Evolutionary conservation across 2,797 vertebrate species (phyloP), one percentile per base, ranked within the genome.

Genomic region (Falco naumanni): DNA sequence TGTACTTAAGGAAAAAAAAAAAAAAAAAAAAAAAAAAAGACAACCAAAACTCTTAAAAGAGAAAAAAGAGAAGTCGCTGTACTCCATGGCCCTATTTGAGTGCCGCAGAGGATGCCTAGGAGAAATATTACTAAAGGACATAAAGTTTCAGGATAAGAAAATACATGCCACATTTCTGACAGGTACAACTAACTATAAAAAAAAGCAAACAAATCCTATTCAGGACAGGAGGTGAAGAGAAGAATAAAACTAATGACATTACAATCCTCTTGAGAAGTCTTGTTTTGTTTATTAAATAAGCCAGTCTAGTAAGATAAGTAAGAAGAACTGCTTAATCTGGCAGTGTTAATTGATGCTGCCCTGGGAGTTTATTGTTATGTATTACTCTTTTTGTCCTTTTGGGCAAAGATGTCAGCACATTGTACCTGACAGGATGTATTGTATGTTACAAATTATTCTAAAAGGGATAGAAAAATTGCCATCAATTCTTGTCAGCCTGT

Each of bases 281-380:
- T 80, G 72, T 91, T 96, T 85, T 96, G 82, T 96, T 94, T 89
- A 87, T 93, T 95, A 96, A 97, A 96, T 93, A 85, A 90, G 87
- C 43, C 43, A 66, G 24, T 45, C 45, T 39, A 61, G 64, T 83
- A 80, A 93, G 94, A 75, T 95, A 94, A 94, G 86, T 92, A 89
- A 89, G 84, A 96, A 93, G 87, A 95, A 95, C 53, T 95, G 91
- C 96, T 93, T 96, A 96, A 88, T 89, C 78, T 96, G 84, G 64
- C 81, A 83, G 37, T 93, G 71, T 92, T 96, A 96, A 95, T 89
- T 96, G 90, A 93, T 96, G 84, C 84, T 95, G 78, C 89, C 86
- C 88, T 80, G 77, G 75, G 94, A 90, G 50, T 94, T 94, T 92
- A 87, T 95, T 86, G 71, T 92, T 90, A 71, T 90, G 84, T 87